Evolutionary conservation across 2,113 vertebrate species (phyloP), one percentile per base, ranked within the genome.

Genomic region (Dissostichus mawsoni): DNA sequence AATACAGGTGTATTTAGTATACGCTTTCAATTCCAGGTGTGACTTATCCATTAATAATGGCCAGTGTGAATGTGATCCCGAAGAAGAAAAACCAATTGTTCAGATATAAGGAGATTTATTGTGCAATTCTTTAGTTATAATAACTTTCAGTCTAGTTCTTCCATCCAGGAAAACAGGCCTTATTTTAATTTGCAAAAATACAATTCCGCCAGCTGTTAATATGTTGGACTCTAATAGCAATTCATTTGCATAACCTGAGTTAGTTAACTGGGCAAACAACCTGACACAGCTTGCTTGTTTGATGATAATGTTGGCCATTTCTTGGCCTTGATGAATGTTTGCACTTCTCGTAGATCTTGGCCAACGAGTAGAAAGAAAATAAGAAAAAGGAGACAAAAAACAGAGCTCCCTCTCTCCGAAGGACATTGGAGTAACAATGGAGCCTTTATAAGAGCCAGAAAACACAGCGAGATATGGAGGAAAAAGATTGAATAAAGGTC

Each of bases 391-490:
- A 73, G 67, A 69, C 33, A 65, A 23, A 64, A 72, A 61, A 75
- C 45, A 76, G 67, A 74, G 9, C 11, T 45, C 29, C 29, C 45
- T 68, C 25, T 68, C 61, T 69, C 59, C 2, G 14, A 73, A 41
- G 53, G 59, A 36, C 11, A 50, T 1, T 53, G 33, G 7, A 56
- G 11, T 14, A 85, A 85, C 80, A 87, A 83, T 66, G 67, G 66
- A 63, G 33, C 33, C 65, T 77, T 90, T 72, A 53, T 78, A 47
- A 47, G 62, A 80, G 50, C 17, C 36, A 55, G 66, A 82, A 83
- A 64, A 74, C n/a, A 70, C 11, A 57, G 69, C 12, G 20, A 55
- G 20, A 72, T 61, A 53, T 25, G 7, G 14, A 18, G 48, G 7
- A 29, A 53, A 67, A 45, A 52, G 18, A 61, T 71, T 65, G 12